These are phyloP conservation scores for western clawed frog (Xenopus tropicalis) DNA, from an alignment of 2,113 vertebrate genomes.

Conservation along the genomic window DNA sequence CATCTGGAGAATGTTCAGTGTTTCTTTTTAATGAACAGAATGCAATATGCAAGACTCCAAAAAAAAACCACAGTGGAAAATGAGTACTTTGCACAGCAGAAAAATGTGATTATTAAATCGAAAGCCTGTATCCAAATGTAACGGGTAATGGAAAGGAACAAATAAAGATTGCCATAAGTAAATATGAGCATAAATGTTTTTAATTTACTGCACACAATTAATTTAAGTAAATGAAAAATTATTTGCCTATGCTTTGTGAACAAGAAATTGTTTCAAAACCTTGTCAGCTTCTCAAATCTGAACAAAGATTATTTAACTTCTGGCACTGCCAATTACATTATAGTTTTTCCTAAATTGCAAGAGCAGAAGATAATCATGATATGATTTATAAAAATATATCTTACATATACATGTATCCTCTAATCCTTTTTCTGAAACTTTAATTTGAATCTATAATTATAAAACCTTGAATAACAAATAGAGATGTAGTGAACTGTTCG, in stretches of 20 bases:
- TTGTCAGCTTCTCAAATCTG: slow-evolving; percentile 7
- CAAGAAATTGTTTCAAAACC: slow-evolving; percentile 21
- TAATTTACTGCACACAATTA: slow-evolving; percentile 19
- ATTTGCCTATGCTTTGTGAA: slow-evolving; percentile 14
- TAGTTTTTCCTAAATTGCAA: no score
- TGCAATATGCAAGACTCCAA: no score
- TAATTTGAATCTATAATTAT: no score
- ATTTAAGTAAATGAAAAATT: slow-evolving; percentile 28
- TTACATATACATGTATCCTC: no score
- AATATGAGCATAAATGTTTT: slow-evolving; percentile 1
- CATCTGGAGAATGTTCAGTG: not conserved
- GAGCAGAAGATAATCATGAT: no score
- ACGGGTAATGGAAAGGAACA: not conserved
- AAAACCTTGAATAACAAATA: no score
- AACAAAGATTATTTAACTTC: slow-evolving; percentile 23
- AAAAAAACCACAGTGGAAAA: not conserved
- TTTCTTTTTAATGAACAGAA: not conserved
- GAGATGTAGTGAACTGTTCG: no score
- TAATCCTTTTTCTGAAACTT: no score
- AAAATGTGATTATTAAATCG: not conserved
- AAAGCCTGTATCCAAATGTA: not conserved
- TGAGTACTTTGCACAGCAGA: not conserved
- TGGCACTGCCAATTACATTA: no score
- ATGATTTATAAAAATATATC: no score
- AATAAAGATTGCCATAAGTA: slow-evolving; percentile 6